Evolutionary conservation across 2,797 vertebrate genomes (phyloP), one percentile per base, ranked within the genome.

Genomic region (Mus minutoides): DNA sequence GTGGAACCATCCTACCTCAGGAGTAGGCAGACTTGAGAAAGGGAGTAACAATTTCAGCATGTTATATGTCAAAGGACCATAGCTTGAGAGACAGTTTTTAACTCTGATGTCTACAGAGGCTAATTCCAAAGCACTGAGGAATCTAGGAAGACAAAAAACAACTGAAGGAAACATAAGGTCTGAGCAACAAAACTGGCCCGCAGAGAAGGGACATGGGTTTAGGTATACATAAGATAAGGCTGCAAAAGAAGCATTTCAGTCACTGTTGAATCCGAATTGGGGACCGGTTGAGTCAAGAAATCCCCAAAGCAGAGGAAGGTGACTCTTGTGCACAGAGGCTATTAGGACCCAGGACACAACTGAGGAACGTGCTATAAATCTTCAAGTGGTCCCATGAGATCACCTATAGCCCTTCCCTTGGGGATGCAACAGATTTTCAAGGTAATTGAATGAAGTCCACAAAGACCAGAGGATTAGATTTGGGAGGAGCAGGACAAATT

Each of bases 101-200:
- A 24, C 9, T 29, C 58, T 60, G 29, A n/a, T 77, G 87, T n/a
- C 19, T 34, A 16, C 16, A 75, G 58, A 88, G 29, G 16, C 13
- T 84, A 85, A 95, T 0, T 90, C 54, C 83, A 80, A 87, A 56
- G 22, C 85, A 77, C 13, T 58, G n/a, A 93, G 62, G 43, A 76
- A 92, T 79, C 87, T n/a, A 73, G 71, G 13, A 85, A 91, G 16
- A 71, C 6, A 85, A 13, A 95, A 73, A 77, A 49, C 46, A 82
- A 43, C 40, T 49, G 93, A 97, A 89, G 11, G 76, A 37, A 60
- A 94, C 87, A 90, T 22, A n/a, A 95, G 34, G 58, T 80, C 64
- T 88, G 77, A 88, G 93, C 58, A 26, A 85, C 6, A 19, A 71
- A 94, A 92, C 17, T 67, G 46, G 34, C n/a, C 88, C 88, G 52